Conservation (phyloP, 2,888 invertebrate species). For the Sussaba pulchella region DNA sequence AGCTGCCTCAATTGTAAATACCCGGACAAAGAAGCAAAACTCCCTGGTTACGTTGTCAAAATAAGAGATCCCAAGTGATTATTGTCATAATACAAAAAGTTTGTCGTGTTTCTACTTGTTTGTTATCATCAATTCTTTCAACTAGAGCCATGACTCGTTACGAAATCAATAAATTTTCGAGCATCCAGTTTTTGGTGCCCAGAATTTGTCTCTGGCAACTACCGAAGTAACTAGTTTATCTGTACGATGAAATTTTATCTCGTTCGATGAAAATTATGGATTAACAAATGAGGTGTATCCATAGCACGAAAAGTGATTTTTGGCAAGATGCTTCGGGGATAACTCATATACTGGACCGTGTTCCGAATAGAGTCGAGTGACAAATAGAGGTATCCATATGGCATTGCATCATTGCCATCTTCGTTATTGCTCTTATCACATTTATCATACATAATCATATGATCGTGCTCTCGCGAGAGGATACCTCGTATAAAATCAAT, state of each 20-base stretch:
- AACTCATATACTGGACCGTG: constrained; percentile 64
- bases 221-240: not conserved
- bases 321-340: constrained; percentile 65
- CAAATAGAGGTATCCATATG: constrained; percentile 60
- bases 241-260: not conserved
- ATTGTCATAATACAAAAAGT: constrained; percentile 20
- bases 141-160: no score
- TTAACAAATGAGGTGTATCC: constrained; percentile 36
- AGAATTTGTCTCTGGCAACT: no score
- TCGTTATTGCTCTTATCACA: constrained; percentile 51
- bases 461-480: constrained; percentile 5
- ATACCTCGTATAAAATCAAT: constrained; percentile 34
- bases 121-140: not conserved
- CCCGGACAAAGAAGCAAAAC: constrained; percentile 73
- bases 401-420: constrained; percentile 40
- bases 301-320: constrained; percentile 55
- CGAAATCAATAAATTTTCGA: no score
- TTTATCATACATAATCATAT: constrained; percentile 27
- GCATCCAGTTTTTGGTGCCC: no score
- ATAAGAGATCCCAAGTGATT: constrained; percentile 79
- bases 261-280: constrained; percentile 16
- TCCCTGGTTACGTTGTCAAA: constrained; percentile 79
- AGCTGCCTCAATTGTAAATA: constrained; percentile 81
- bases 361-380: constrained; percentile 68
- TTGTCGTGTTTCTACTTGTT: not conserved